Base-by-base conservation (phyloP, 1,140 invertebrate genomes). In the Archegozetes longisetosus region DNA sequence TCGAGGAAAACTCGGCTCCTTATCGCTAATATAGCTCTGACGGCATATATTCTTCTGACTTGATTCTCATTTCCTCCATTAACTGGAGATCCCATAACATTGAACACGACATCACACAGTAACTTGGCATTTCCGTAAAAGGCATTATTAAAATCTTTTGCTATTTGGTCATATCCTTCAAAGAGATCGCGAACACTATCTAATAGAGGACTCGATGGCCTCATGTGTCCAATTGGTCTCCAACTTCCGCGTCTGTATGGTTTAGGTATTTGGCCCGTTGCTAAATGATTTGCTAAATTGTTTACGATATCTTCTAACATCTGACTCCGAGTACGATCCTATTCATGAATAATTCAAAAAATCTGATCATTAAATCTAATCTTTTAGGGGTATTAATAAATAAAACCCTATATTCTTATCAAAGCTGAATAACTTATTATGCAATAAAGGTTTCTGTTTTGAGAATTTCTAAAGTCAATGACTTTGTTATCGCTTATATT, bases 271-370 rank as follows among this genome's bases (percentile, higher is more conserved):
- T 93, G 88, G 50, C 89, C 89, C 27, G 89, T 93, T 72, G 92
- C 88, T 0, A 87, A 87, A 68, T 94, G 88, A 73, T 94, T 93
- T 61, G 88, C 85, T 61, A 94, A 72, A 74, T 93, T 94, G 47
- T 87, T 88, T 12, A 93, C 88, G 58, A 94, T 87, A 68, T 94
- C 89, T 71, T 93, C 88, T 22, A 93, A 75, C 88, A 94, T 91
- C 73, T 92, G 88, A 61, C 75, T 77, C 24, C 88, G 76, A 0
- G 89, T 94, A 55, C 89, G 74, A 68, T 93, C 89, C 70, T 93
- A 85, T 22, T 51, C 23, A 53, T 40, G 23, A 14, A 14, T 12
- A 23, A 48, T 14, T 51, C 29, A 4, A 20, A n/a, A 56, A 1
- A 40, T 4, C 22, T 4, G 12, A 20, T 2, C 17, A 0, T 13